Conservation (phyloP, 2,888 invertebrate genomes). For the Lithophane semibrunnea region DNA sequence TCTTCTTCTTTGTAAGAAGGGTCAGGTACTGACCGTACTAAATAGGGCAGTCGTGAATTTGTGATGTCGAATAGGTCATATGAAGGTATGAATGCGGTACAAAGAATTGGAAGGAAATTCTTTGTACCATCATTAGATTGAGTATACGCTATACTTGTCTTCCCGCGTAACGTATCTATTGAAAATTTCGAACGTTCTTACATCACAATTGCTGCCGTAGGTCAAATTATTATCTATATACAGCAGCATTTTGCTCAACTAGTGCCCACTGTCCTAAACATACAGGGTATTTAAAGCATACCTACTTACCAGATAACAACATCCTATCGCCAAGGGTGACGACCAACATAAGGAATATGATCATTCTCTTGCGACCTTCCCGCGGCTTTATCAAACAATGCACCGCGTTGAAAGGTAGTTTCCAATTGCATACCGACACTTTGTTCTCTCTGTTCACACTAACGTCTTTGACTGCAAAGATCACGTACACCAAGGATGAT, state of each 20-base stretch:
- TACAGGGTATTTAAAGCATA: background rate
- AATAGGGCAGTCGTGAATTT: background rate
- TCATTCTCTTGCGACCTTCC: slow-evolving; percentile 91
- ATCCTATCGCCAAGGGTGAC: slow-evolving; percentile 88
- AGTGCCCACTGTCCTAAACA: background rate
- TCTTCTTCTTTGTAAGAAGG: no score
- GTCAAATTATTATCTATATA: background rate
- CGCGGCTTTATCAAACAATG: slow-evolving; percentile 91
- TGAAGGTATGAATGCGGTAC: background rate
- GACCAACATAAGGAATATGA: slow-evolving; percentile 92
- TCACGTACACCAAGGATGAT: slow-evolving; percentile 91
- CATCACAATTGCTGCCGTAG: background rate
- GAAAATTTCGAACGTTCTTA: background rate
- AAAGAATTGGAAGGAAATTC: no score
- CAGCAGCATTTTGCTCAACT: background rate
- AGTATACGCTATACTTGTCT: background rate
- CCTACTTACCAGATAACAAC: slow-evolving; percentile 80
- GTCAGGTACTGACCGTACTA: no score
- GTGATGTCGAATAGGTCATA: background rate
- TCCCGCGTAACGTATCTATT: background rate
- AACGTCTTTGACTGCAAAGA: slow-evolving; percentile 92
- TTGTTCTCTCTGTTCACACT: slow-evolving; percentile 91
- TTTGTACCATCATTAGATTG: background rate
- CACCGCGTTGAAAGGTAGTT: slow-evolving; percentile 84
- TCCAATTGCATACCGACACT: slow-evolving; percentile 88